A percentile compares a stretch with the other conserved stretches of the same genome.
Conservation (phyloP, 2,797 vertebrate species). For the Florisuga fusca region DNA sequence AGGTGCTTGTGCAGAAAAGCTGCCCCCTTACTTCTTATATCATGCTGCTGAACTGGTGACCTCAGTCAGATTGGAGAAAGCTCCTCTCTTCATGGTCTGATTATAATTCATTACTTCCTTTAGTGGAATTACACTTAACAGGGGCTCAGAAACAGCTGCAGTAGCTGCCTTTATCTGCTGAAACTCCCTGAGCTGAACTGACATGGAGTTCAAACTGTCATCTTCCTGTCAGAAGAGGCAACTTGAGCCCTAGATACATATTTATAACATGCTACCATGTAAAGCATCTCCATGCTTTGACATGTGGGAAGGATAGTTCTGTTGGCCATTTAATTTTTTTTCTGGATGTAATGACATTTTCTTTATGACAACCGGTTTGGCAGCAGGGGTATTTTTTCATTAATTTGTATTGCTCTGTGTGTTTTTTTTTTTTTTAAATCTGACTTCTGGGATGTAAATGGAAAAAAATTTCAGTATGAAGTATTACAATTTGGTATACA, state of each 20-base stretch:
- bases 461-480: neutral
- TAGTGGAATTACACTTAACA: neutral
- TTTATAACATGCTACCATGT: neutral
- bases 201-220: neutral
- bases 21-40: neutral
- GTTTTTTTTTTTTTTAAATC: neutral
- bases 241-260: neutral
- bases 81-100: accelerated
- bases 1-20: neutral
- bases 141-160: neutral
- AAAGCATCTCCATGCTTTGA: neutral
- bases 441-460: neutral
- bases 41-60: accelerated
- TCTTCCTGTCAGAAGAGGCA: neutral
- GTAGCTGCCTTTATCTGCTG: neutral
- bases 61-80: neutral
- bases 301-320: neutral
- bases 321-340: neutral
- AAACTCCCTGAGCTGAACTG: neutral
- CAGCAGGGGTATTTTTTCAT: neutral
- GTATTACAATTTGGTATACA: neutral
- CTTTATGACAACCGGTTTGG: neutral
- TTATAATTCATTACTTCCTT: neutral
- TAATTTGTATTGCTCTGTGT: neutral
- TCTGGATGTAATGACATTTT: neutral